phyloP scores from a whole-genome alignment of 1,140 invertebrate genomes.

The Neoseiulus cucumeris region DNA sequence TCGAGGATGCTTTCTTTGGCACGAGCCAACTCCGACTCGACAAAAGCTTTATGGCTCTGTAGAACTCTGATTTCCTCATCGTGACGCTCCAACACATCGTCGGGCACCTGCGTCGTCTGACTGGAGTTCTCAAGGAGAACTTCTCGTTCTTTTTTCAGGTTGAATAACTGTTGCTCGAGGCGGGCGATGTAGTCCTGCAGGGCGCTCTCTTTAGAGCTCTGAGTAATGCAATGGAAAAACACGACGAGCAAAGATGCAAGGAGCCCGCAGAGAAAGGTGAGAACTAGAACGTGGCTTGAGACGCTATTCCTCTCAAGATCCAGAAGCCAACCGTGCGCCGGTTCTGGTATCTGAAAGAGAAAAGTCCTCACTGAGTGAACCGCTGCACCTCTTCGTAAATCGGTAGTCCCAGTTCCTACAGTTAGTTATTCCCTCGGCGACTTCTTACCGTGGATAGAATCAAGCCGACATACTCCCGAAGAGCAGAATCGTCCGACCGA shows the following conservation, averaged over 20 bases:
- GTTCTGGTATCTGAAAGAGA: background rate
- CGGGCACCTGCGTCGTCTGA: background rate
- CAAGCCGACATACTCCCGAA: background rate
- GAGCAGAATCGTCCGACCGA: background rate
- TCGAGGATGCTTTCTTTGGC: background rate
- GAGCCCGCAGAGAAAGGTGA: background rate
- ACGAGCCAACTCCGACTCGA: background rate
- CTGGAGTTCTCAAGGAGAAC: background rate
- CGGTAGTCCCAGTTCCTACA: no score
- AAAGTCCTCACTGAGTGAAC: no score
- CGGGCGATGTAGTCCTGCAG: background rate
- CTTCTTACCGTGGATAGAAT: background rate
- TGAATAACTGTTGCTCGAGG: background rate
- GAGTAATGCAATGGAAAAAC: background rate
- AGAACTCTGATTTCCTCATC: background rate
- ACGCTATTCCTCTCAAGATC: background rate
- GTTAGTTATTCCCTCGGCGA: no score
- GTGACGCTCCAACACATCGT: background rate
- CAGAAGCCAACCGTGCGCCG: background rate
- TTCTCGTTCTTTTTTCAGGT: background rate
- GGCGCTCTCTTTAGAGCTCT: background rate
- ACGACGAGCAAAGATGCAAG: background rate
- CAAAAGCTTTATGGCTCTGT: no score
- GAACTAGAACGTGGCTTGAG: background rate
- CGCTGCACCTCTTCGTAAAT: no score